Evolutionary conservation across 2,113 vertebrate species (phyloP).

Genomic region (Calyptomena viridis): DNA sequence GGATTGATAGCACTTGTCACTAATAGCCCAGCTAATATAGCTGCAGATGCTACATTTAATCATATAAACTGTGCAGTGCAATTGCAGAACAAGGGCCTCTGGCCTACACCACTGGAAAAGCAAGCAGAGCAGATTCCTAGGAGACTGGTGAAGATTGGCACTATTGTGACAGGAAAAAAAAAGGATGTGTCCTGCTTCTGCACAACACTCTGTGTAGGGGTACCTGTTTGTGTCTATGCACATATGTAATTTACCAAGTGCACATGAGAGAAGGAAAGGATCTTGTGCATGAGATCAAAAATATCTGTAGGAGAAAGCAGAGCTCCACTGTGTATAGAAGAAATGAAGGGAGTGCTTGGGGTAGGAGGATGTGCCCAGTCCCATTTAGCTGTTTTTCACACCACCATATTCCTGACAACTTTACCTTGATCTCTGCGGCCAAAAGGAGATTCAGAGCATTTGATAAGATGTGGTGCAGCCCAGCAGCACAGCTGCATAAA

Average conservation of each 20-base stretch:
- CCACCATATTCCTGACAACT: neutral
- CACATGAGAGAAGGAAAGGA: neutral
- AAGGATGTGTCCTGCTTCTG: neutral
- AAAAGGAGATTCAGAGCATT: neutral
- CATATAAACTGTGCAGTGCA: neutral
- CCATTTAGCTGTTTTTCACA: neutral
- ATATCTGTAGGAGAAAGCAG: neutral
- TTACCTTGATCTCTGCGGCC: neutral
- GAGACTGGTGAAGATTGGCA: neutral
- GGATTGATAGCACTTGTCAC: slow-evolving; percentile 55
- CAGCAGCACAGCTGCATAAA: neutral
- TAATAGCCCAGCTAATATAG: slow-evolving; percentile 43
- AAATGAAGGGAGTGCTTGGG: neutral
- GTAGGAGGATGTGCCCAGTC: neutral
- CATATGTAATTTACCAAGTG: neutral
- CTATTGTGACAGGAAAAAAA: neutral
- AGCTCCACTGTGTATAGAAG: neutral
- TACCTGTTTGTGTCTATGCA: neutral
- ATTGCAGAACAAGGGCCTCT: slow-evolving; percentile 24
- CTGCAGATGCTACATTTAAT: slow-evolving; percentile 58
- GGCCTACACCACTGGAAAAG: neutral
- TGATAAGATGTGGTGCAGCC: neutral
- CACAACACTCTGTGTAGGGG: neutral
- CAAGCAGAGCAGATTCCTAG: neutral
- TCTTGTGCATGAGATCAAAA: neutral